Evolutionary conservation across 2,888 invertebrate genomes (phyloP), one percentile per base, ranked within the genome.

Genomic region (Byasa hedistus): DNA sequence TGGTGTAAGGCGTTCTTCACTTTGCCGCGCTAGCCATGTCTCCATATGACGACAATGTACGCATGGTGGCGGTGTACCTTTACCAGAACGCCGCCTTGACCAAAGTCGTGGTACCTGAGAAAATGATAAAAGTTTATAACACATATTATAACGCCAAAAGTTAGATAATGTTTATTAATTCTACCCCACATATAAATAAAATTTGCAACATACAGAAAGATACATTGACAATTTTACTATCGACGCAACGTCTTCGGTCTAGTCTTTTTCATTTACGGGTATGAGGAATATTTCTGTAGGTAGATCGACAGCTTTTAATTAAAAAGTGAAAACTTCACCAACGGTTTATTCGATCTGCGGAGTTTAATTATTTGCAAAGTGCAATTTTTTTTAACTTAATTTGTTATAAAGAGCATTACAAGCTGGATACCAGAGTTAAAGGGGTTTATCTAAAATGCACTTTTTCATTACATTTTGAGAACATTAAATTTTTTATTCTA

Each of bases 41-140:
- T 96, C 96, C 84, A 96, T 87, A 77, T 95, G 96, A 39, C 94
- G 92, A 82, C 96, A 96, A 79, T 96, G 96, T 71, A 96, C 94
- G 85, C 96, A 96, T 70, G 94, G 94, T 65, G 94, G 94, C 61
- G 94, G 93, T 73, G 94, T 94, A 54, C 94, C 92, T 74, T 94
- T 93, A 72, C 95, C 94, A 54, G 93, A 94, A 70, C 94, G 93
- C 55, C 94, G 92, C 51, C 93, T 90, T 67, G 94, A 94, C 83
- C 94, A 94, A 59, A 94, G 91, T 12, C 94, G 92, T 12, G 94
- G 93, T 70, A 94, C 94, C 84, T 94, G 92, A 27, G 62, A 64
- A 60, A 65, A 52, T 52, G 19, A n/a, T 17, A 7, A 48, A 48
- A 48, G n/a, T n/a, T 48, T 39, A 5, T 39, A 39, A 39, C 39